Base-by-base conservation (phyloP, 1,140 invertebrate genomes). In the Branchinecta lynchi region DNA sequence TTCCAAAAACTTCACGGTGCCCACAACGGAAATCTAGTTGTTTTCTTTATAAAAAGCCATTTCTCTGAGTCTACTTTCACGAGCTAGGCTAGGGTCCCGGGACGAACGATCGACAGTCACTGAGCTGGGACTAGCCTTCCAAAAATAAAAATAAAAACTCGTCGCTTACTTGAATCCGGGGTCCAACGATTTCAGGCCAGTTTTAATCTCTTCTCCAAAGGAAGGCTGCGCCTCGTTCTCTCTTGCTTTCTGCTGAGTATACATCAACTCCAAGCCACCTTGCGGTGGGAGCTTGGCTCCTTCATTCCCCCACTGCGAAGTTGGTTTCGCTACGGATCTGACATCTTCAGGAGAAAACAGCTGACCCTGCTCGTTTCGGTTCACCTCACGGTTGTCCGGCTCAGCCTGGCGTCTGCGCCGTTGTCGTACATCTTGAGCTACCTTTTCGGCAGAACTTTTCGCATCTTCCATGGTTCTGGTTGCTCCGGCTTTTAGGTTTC, bases 191-290 rank as follows among this genome's bases (percentile, higher is more conserved):
- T 60, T 60, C 51, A 60, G 12, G 12, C 70, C 70, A 5, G 9
- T 21, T 66, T 70, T 70, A 15, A 70, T 12, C 65, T 70, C 70
- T 46, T 70, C 70, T 12, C 65, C 45, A 21, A 70, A 70, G 7
- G 70, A 44, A 8, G 70, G 70, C 67, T 70, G 70, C 43, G 9
- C 44, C 44, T 70, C 43, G 17, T 12, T 15, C 44, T 70, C 70
- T 21, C 70, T 51, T n/a, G 43, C 44, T 45, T 70, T 70, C 43
- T 70, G 70, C 66, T 70, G 65, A 43, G 45, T 66, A 44, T 15
- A 70, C 70, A 70, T 70, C 17, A 70, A 43, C 43, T 66, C 44
- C 21, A 66, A 66, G 17, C 51, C 70, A 7, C 70, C 70, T 66
- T 70, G 70, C 17, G 66, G 65, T 43, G 70, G 70, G 12, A 70